Evolutionary conservation across 1,140 invertebrate genomes (phyloP).

Genomic region (Sarcophaga peregrina): DNA sequence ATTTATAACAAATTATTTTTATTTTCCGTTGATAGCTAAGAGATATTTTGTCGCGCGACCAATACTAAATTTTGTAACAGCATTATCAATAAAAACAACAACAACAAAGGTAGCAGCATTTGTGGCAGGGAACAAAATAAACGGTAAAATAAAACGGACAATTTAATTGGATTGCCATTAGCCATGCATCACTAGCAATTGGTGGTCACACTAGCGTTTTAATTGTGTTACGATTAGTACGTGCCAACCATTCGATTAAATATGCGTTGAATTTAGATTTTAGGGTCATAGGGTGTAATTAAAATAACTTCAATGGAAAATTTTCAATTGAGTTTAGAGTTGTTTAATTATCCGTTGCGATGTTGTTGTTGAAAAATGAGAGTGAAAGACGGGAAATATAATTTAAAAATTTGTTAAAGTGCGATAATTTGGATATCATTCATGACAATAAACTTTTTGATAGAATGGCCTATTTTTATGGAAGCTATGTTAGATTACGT

Average conservation of each 20-base stretch:
- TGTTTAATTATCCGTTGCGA: too few relatives aligned
- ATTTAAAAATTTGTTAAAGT: too few relatives aligned
- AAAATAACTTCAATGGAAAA: too few relatives aligned
- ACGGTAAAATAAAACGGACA: background rate
- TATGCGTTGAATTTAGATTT: background rate
- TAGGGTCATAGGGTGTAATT: too few relatives aligned
- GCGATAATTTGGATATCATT: too few relatives aligned
- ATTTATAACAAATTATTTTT: background rate
- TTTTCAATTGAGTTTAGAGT: too few relatives aligned
- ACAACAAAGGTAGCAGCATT: background rate
- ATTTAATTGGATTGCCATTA: conserved; percentile 25
- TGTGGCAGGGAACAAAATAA: background rate
- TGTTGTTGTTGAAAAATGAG: too few relatives aligned
- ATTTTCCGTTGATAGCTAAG: background rate
- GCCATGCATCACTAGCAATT: background rate
- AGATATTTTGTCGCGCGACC: background rate
- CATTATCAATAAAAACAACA: background rate
- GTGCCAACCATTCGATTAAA: background rate
- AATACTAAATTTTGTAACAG: background rate
- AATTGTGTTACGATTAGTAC: background rate
- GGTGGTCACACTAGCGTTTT: background rate
- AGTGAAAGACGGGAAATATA: too few relatives aligned
- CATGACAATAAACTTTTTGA: too few relatives aligned
- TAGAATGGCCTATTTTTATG: too few relatives aligned
- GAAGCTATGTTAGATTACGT: too few relatives aligned